Percentiles rank a stretch among this genome's conserved stretches.
Conservation (phyloP, 2,888 invertebrate species). For the Ceriagrion tenellum region DNA sequence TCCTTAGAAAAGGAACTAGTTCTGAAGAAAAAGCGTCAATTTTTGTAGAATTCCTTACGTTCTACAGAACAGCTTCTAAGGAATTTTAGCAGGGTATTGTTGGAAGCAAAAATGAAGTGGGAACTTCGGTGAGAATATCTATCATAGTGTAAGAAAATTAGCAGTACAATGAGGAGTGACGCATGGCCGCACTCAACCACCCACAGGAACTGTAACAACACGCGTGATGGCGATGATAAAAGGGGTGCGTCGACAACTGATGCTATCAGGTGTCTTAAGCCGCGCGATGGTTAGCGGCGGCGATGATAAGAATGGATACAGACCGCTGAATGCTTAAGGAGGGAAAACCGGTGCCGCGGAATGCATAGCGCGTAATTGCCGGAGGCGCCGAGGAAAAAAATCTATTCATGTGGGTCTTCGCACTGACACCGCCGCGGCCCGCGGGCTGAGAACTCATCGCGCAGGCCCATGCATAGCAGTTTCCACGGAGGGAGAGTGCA, state of each 20-base stretch:
- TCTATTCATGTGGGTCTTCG: background rate
- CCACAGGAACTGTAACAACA: no score
- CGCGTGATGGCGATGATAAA: background rate
- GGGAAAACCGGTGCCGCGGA: background rate
- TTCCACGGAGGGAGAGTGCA: background rate
- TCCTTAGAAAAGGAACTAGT: no score
- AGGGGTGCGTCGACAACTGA: background rate
- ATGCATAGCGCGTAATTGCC: background rate
- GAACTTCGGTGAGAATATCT: no score
- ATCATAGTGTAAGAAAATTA: no score
- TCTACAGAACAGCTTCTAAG: no score
- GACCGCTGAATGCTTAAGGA: background rate
- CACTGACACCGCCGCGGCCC: background rate
- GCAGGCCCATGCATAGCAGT: background rate
- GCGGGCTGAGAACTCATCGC: conserved; percentile 3
- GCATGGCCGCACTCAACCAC: no score
- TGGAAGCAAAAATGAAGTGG: no score
- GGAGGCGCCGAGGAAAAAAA: background rate
- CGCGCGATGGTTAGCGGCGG: background rate
- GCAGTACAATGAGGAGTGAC: no score
- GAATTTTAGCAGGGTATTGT: no score
- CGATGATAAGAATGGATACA: no score
- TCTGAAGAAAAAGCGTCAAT: no score
- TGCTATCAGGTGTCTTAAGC: background rate
- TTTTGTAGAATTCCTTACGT: no score